Evolutionary conservation across 2,888 invertebrate species (phyloP), one percentile per base, ranked within the genome.

Genomic region (Diplolepis rosae): DNA sequence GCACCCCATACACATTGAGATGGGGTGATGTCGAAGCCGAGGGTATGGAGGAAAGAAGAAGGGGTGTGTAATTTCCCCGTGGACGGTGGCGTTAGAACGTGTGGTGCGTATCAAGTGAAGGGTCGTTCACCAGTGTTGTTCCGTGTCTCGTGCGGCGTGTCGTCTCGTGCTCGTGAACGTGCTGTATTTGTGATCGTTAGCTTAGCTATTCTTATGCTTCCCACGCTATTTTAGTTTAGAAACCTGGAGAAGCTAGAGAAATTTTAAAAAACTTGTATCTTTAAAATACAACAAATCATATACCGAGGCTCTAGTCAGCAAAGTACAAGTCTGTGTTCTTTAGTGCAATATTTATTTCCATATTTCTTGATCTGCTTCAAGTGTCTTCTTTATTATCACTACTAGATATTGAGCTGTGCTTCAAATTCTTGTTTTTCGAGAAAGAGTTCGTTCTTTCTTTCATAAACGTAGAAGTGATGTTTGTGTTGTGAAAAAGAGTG

Each of bases 51-150:
- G 54, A 66, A 65, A 27, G 72, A 69, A 39, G 52, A 72, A 76
- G 76, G 77, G 72, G 80, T 76, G 78, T 83, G 84, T 84, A 85
- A 86, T 86, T 85, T 85, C 85, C 85, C 85, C 84, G 84, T 85
- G 86, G 86, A 85, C 86, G 82, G 72, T 78, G 77, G 84, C 56
- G 56, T 56, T 56, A 56, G 56, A 56, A 56, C 18, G 32, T 32
- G 30, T 32, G 54, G 80, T 82, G 79, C 71, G 82, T 82, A 83
- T 82, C 84, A 76, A 79, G 77, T 70, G 77, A 72, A 84, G 85
- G 82, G 83, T 82, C 84, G 85, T 83, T 86, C 84, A 84, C 84
- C 87, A 86, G 86, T 87, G 83, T 87, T 85, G 87, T 86, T 81
- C 84, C 84, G 86, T 86, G 84, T 84, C 80, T 85, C 84, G 83